Conservation (phyloP, 2,888 invertebrate genomes). For the Drosophila mercatorum region DNA sequence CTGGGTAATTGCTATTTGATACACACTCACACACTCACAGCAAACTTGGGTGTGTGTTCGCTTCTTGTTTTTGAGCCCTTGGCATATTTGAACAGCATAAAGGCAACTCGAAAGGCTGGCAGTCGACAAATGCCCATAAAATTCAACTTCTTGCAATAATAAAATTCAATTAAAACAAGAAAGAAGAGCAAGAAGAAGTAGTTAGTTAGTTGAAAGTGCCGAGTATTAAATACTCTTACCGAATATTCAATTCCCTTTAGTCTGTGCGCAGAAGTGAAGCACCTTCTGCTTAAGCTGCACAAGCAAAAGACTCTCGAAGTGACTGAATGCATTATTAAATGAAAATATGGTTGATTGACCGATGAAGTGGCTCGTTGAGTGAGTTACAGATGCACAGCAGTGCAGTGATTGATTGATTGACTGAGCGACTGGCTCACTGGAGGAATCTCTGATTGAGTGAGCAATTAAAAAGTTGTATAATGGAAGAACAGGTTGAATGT, state of each 20-base stretch:
- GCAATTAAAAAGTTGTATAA: not conserved
- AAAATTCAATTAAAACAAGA: slow-evolving; percentile 47
- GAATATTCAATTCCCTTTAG: not conserved
- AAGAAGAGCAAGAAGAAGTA: no score
- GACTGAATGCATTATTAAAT: not conserved
- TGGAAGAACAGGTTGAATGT: not conserved
- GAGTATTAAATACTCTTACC: slow-evolving; percentile 6
- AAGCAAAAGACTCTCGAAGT: not conserved
- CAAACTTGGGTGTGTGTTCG: slow-evolving; percentile 3
- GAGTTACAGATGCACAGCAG: no score
- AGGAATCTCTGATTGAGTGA: not conserved
- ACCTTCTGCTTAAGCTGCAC: not conserved
- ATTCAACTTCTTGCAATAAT: slow-evolving; percentile 37
- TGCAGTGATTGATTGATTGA: not conserved
- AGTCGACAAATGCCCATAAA: slow-evolving; percentile 34
- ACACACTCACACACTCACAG: slow-evolving; percentile 4
- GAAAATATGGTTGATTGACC: not conserved
- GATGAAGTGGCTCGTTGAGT: not conserved
- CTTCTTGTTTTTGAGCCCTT: slow-evolving; percentile 15
- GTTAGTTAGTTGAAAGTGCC: not conserved
- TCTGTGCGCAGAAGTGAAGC: not conserved
- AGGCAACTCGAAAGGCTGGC: slow-evolving; percentile 21
- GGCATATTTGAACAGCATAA: slow-evolving; percentile 34
- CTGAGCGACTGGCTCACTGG: not conserved
- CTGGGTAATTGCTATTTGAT: slow-evolving; percentile 51